These are phyloP conservation scores for Zosterops borbonicus DNA, from an alignment of 2,113 vertebrate species.

Conservation along the genomic window DNA sequence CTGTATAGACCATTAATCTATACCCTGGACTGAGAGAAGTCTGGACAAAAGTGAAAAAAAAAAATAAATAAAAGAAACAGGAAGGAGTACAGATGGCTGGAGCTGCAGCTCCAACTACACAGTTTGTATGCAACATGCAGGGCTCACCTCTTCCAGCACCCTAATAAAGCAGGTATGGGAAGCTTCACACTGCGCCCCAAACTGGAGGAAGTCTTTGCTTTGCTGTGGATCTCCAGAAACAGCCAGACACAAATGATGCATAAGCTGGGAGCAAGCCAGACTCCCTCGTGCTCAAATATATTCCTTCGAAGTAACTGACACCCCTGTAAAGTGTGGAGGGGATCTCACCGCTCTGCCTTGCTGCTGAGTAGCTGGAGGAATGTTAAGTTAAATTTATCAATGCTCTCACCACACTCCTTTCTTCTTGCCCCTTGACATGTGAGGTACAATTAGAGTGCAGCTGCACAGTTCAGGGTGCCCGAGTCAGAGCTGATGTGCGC, in stretches of 20 bases:
- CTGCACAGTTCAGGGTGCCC: not conserved
- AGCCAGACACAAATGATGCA: constrained; percentile 47
- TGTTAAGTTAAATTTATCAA: constrained; percentile 20
- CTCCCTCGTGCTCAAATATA: constrained; percentile 8
- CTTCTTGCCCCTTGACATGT: constrained; percentile 51
- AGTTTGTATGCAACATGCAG: not conserved
- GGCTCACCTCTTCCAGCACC: not conserved
- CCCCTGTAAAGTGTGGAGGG: constrained; percentile 25
- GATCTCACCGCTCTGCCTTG: not conserved
- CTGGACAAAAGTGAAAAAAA: not conserved
- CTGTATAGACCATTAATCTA: not conserved
- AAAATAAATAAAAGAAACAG: not conserved
- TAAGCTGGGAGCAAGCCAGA: not conserved
- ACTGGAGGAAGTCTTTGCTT: constrained; percentile 21
- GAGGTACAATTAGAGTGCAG: constrained; percentile 44
- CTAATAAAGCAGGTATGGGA: not conserved
- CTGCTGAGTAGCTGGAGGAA: constrained; percentile 39
- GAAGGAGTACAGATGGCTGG: not conserved
- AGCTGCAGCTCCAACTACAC: not conserved
- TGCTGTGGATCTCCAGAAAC: not conserved
- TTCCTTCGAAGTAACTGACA: constrained; percentile 50
- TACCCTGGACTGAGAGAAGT: not conserved
- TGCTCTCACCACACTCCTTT: constrained; percentile 33
- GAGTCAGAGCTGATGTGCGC: not conserved
- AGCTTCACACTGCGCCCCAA: not conserved